A percentile compares a stretch with the other conserved stretches of the same genome.
These are phyloP conservation scores for Hirundo rustica DNA, from an alignment of 2,797 vertebrate species.

Conservation along the genomic window DNA sequence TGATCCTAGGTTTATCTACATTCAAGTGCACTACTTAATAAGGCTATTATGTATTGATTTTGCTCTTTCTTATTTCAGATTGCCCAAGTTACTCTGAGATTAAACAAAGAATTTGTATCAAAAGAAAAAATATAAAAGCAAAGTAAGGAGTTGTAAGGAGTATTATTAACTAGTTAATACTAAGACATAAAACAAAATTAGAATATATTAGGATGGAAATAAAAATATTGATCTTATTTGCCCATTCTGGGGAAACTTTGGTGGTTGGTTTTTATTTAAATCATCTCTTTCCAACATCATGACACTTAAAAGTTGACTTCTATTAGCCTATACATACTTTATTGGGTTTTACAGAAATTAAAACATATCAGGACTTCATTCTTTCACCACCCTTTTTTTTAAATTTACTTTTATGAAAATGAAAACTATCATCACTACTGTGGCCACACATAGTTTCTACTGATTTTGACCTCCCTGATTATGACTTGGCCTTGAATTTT, in stretches of 20 bases:
- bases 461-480: background rate
- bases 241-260: background rate
- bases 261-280: accelerated
- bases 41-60: background rate
- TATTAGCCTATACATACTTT: background rate
- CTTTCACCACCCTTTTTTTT: background rate
- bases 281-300: background rate
- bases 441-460: background rate
- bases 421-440: background rate
- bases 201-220: background rate
- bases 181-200: background rate
- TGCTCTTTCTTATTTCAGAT: background rate
- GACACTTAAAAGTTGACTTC: background rate
- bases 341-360: background rate
- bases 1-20: background rate
- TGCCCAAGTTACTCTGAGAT: background rate
- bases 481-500: background rate
- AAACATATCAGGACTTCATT: background rate
- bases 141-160: background rate
- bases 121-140: background rate
- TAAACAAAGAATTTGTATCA: background rate
- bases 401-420: background rate
- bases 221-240: background rate
- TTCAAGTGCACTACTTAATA: background rate
- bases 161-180: background rate